A percentile compares a stretch with the other conserved stretches of the same genome.
phyloP scores from a whole-genome alignment of 2,797 vertebrate species.

The Pampus argenteus region DNA sequence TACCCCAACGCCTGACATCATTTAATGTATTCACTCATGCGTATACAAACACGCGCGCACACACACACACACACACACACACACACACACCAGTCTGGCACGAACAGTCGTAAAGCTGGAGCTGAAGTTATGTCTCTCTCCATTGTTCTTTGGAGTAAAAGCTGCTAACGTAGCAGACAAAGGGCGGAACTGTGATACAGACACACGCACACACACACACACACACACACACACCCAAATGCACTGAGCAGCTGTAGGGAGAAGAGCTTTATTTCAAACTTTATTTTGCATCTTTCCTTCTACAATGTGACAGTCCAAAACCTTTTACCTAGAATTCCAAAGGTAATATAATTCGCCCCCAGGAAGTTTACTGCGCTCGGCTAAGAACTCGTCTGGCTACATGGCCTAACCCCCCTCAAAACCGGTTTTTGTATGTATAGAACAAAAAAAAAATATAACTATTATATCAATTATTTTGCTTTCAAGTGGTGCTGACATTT shows the following conservation, averaged over 20 bases:
- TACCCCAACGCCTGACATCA: slow-evolving; percentile 77
- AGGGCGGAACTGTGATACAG: slow-evolving; percentile 75
- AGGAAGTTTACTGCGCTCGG: no score
- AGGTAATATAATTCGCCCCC: no score
- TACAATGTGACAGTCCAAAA: background rate
- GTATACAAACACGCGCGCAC: slow-evolving; percentile 1
- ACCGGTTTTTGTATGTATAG: no score
- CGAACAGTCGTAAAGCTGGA: slow-evolving; percentile 66
- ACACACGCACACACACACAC: slow-evolving; percentile 9
- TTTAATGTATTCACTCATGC: slow-evolving; percentile 65
- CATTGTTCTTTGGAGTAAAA: slow-evolving; percentile 82
- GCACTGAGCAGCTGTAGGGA: slow-evolving; percentile 52
- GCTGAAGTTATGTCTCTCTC: slow-evolving; percentile 72
- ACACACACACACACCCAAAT: slow-evolving; percentile 37
- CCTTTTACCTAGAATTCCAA: background rate
- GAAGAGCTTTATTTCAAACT: slow-evolving; percentile 15
- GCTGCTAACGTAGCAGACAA: slow-evolving; percentile 82
- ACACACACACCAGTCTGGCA: slow-evolving; percentile 23
- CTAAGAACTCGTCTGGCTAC: no score
- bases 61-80: slow-evolving; percentile 18
- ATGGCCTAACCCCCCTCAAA: no score
- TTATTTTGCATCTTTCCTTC: background rate
- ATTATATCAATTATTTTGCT: no score
- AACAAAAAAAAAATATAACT: no score
- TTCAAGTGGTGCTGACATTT: no score